Conservation (phyloP, 2,888 invertebrate genomes). For the Pteria penguin region DNA sequence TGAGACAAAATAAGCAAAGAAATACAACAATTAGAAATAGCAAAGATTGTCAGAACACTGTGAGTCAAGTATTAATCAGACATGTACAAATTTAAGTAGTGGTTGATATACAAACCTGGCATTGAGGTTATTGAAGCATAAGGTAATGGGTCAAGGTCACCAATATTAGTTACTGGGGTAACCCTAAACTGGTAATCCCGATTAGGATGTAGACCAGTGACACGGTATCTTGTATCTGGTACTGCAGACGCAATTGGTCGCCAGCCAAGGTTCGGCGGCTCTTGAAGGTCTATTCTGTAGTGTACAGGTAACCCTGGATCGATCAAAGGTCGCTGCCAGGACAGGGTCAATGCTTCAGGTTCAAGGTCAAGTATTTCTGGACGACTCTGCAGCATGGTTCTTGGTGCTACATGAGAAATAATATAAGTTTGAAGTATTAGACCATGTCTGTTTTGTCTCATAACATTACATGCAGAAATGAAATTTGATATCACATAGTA, state of each 20-base stretch:
- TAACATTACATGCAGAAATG: no score
- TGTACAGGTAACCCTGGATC: conserved; percentile 54
- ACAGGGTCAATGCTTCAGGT: conserved; percentile 65
- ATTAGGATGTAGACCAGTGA: conserved; percentile 66
- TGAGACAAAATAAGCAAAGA: background rate
- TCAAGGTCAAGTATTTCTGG: conserved; percentile 56
- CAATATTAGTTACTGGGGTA: conserved; percentile 96
- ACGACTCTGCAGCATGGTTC: conserved; percentile 54
- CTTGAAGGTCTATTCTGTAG: conserved; percentile 70
- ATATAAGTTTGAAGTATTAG: no score
- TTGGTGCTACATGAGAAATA: conserved; percentile 38
- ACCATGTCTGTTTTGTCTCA: no score
- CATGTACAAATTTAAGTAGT: no score
- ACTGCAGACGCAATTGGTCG: conserved; percentile 82
- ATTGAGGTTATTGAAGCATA: conserved; percentile 66
- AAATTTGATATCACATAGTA: no score
- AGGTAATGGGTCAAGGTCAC: conserved; percentile 97
- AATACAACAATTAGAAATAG: background rate
- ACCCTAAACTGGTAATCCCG: conserved; percentile 96
- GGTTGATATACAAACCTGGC: conserved; percentile 57
- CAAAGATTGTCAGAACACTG: background rate
- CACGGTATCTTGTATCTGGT: conserved; percentile 62
- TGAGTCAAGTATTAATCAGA: background rate
- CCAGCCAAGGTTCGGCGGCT: conserved; percentile 72
- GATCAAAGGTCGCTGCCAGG: conserved; percentile 69